Percentiles rank a stretch among this genome's conserved stretches.
Conservation (phyloP, 2,888 invertebrate species). For the Linnaemya vulpina region DNA sequence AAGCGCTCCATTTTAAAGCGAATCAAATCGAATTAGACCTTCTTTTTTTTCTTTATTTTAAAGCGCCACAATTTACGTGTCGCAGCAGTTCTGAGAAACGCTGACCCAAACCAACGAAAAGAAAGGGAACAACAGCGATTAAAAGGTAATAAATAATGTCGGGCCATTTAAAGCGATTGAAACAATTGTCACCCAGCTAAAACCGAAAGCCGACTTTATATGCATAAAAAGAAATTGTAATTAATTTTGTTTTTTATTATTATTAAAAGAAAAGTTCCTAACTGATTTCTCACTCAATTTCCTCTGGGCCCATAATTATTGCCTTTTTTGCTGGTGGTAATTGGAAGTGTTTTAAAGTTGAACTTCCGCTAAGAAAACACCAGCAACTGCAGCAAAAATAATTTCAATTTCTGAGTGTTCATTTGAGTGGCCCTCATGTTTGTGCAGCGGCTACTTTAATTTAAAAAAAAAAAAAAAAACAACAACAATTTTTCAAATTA, state of each 20-base stretch:
- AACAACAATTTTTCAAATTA: slow-evolving; percentile 27
- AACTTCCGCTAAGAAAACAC: slow-evolving; percentile 67
- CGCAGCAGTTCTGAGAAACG: slow-evolving; percentile 54
- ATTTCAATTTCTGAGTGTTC: slow-evolving; percentile 5
- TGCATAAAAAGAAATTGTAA: not conserved
- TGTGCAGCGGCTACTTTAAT: slow-evolving; percentile 36
- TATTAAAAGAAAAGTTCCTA: not conserved
- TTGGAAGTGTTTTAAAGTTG: slow-evolving; percentile 71
- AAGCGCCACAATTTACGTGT: slow-evolving; percentile 60
- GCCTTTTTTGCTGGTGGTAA: slow-evolving; percentile 59
- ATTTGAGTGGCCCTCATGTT: slow-evolving; percentile 25
- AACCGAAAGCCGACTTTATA: not conserved
- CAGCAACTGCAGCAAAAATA: not conserved
- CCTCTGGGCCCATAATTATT: slow-evolving; percentile 42
- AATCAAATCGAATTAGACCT: slow-evolving; percentile 41
- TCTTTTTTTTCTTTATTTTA: not conserved
- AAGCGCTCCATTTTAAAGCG: slow-evolving; percentile 49
- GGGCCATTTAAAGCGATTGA: not conserved
- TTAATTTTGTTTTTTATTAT: not conserved
- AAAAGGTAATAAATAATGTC: slow-evolving; percentile 2
- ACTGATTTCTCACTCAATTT: slow-evolving; percentile 56
- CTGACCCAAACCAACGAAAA: slow-evolving; percentile 30
- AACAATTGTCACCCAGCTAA: slow-evolving; percentile 36
- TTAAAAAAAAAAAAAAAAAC: slow-evolving; percentile 4
- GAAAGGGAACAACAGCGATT: not conserved